Conservation (phyloP, 2,888 invertebrate species). For the Sinotaia quadrata region DNA sequence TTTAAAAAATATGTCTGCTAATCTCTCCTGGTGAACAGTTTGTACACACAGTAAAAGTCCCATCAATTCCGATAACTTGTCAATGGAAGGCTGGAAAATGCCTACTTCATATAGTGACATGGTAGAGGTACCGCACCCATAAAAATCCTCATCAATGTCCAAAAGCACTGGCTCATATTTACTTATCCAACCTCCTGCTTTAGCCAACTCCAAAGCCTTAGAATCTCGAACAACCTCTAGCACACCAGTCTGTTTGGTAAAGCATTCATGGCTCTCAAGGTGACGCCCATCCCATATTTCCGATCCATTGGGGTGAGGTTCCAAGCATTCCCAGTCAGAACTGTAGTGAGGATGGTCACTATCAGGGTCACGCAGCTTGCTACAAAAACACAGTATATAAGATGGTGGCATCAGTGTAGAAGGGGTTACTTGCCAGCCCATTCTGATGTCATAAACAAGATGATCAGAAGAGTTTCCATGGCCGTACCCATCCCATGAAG, state of each 20-base stretch:
- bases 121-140: constrained; percentile 56
- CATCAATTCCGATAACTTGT: constrained; percentile 42
- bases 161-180: constrained; percentile 45
- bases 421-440: constrained; percentile 35
- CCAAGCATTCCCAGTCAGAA: constrained; percentile 12
- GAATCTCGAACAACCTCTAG: constrained; percentile 49
- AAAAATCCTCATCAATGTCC: constrained; percentile 64
- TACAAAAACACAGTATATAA: constrained; percentile 16
- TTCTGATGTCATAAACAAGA: constrained; percentile 32
- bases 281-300: constrained; percentile 32
- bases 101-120: constrained; percentile 45
- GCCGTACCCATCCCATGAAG: constrained; percentile 51
- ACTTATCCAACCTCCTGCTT: constrained; percentile 32
- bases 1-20: constrained; percentile 40
- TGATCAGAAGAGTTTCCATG: constrained; percentile 38
- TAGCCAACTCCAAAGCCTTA: constrained; percentile 40
- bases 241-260: constrained; percentile 38
- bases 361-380: neutral
- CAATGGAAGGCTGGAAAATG: constrained; percentile 34
- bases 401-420: neutral
- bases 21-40: constrained; percentile 43
- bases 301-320: neutral
- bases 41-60: constrained; percentile 50
- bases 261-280: constrained; percentile 39
- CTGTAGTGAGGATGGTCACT: neutral